Evolutionary conservation across 2,888 invertebrate genomes (phyloP).

Genomic region (Seira ritae): DNA sequence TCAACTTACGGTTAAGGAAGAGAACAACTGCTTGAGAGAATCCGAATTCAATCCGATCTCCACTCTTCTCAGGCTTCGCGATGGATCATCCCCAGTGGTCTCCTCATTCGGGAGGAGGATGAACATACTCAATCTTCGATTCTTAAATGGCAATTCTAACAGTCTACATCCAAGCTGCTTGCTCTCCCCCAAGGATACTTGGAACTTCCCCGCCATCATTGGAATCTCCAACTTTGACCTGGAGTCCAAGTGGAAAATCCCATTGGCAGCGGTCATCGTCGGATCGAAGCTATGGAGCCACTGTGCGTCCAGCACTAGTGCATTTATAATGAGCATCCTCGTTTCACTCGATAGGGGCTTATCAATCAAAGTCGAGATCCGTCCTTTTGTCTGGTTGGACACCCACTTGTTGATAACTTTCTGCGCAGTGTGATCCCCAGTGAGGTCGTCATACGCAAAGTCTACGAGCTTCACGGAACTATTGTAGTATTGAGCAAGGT

Average conservation of each 20-base stretch:
- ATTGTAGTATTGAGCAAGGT: constrained; percentile 74
- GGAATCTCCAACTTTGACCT: constrained; percentile 74
- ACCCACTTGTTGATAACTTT: constrained; percentile 74
- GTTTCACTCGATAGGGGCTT: constrained; percentile 71
- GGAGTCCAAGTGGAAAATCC: constrained; percentile 73
- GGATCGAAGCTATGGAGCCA: constrained; percentile 74
- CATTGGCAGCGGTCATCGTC: constrained; percentile 73
- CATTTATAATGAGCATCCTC: constrained; percentile 74
- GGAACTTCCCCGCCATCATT: constrained; percentile 75
- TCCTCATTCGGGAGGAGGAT: constrained; percentile 75
- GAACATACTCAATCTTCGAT: constrained; percentile 75
- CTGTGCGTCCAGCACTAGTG: constrained; percentile 72
- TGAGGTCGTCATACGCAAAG: constrained; percentile 60
- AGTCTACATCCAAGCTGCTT: constrained; percentile 74
- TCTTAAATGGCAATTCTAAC: constrained; percentile 75
- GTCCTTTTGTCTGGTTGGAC: constrained; percentile 71
- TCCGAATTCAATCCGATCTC: constrained; percentile 75
- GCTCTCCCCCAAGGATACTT: constrained; percentile 75
- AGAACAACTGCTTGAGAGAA: constrained; percentile 74
- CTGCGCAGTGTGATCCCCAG: constrained; percentile 68
- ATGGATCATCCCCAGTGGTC: constrained; percentile 55
- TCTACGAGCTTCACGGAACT: constrained; percentile 73
- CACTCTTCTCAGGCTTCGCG: constrained; percentile 61
- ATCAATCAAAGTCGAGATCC: constrained; percentile 71
- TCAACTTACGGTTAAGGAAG: constrained; percentile 74